Conservation (phyloP, 2,888 invertebrate genomes). For the Ariolimax columbianus region DNA sequence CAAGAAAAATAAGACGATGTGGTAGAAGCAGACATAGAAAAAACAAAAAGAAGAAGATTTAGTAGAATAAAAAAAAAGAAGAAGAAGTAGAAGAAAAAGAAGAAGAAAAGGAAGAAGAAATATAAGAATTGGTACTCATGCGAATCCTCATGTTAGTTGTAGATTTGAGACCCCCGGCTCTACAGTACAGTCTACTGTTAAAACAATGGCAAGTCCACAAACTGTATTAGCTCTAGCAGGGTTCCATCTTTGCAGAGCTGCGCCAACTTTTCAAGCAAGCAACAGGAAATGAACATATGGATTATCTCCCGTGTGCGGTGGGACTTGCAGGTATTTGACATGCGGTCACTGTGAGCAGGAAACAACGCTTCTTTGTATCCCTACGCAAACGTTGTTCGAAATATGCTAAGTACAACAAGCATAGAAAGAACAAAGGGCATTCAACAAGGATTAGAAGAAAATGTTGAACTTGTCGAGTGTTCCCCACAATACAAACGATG, state of each 20-base stretch:
- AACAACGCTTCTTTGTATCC: neutral
- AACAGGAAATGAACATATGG: neutral
- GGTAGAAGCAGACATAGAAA: too few species aligned
- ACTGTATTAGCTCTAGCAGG: slow-evolving; percentile 15
- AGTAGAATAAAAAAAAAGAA: too few species aligned
- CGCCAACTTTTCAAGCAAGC: slow-evolving; percentile 29
- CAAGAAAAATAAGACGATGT: too few species aligned
- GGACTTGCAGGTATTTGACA: slow-evolving; percentile 18
- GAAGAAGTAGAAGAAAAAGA: too few species aligned
- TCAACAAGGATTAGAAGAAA: neutral
- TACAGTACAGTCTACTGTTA: slow-evolving; percentile 11
- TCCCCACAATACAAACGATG: too few species aligned
- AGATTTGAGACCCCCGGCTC: too few species aligned
- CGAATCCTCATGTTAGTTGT: too few species aligned
- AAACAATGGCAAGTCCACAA: slow-evolving; percentile 25
- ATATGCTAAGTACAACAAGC: neutral
- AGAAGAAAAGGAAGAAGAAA: too few species aligned
- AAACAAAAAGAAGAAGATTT: too few species aligned
- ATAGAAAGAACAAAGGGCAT: neutral
- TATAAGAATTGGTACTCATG: too few species aligned
- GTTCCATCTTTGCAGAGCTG: slow-evolving; percentile 33
- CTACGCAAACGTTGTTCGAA: neutral
- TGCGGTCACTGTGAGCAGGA: neutral
- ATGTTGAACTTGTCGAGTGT: too few species aligned
- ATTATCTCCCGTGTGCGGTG: neutral